Evolutionary conservation across 2,888 invertebrate species (phyloP).

Genomic region (Drosophila infuscata): DNA sequence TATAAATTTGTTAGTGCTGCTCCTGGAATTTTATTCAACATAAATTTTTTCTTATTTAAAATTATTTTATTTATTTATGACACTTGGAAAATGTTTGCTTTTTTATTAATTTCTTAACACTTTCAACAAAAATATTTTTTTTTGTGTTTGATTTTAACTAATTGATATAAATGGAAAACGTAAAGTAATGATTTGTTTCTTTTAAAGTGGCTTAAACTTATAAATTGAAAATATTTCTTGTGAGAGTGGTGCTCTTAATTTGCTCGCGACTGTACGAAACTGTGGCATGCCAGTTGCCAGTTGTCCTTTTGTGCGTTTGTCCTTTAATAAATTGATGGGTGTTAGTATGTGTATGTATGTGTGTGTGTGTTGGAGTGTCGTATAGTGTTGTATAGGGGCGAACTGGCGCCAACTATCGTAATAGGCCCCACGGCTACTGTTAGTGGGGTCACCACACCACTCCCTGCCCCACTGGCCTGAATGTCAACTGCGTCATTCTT

Average conservation of each 20-base stretch:
- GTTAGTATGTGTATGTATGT: slow-evolving; percentile 27
- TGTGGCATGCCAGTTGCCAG: slow-evolving; percentile 35
- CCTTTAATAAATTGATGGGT: slow-evolving; percentile 54
- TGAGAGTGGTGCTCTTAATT: neutral
- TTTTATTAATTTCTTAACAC: too few species aligned
- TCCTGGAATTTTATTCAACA: neutral
- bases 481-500: slow-evolving; percentile 76
- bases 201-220: neutral
- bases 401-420: slow-evolving; percentile 74
- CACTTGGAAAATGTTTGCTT: too few species aligned
- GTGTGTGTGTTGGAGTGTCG: slow-evolving; percentile 14
- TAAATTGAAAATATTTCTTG: neutral
- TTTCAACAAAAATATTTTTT: too few species aligned
- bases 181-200: too few species aligned
- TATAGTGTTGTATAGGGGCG: slow-evolving; percentile 41
- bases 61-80: neutral
- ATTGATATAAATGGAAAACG: neutral
- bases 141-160: neutral
- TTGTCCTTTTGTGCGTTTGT: slow-evolving; percentile 67
- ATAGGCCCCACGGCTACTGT: slow-evolving; percentile 61
- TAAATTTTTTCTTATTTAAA: neutral
- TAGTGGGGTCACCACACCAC: slow-evolving; percentile 63
- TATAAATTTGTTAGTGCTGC: too few species aligned
- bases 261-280: neutral
- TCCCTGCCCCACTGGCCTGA: slow-evolving; percentile 38